Evolutionary conservation across 2,888 invertebrate species (phyloP).

Genomic region (Cantharis rufa): DNA sequence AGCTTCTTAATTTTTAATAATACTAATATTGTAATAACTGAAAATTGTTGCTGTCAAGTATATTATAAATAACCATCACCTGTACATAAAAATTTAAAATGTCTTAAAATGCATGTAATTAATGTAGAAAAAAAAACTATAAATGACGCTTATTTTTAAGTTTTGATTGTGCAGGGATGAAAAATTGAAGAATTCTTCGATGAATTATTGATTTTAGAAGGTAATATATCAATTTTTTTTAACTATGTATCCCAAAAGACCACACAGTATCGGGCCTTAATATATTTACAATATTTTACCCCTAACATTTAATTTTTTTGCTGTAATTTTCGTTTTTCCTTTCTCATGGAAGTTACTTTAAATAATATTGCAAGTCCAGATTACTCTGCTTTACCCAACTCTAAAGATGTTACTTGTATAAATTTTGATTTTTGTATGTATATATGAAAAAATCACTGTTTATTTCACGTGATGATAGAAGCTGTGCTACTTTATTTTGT

Average conservation of each 20-base stretch:
- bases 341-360: too few relatives aligned
- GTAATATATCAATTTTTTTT: not conserved
- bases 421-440: too few relatives aligned
- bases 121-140: not conserved
- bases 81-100: not conserved
- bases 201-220: not conserved
- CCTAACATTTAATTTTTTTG: not conserved
- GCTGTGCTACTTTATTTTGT: too few relatives aligned
- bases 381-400: too few relatives aligned
- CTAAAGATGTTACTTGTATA: too few relatives aligned
- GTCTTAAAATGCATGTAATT: not conserved
- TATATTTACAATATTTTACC: too few relatives aligned
- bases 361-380: too few relatives aligned
- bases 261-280: too few relatives aligned
- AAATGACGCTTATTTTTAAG: not conserved
- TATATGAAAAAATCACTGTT: too few relatives aligned
- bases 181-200: not conserved
- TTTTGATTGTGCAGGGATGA: not conserved
- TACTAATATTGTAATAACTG: not conserved
- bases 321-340: too few relatives aligned
- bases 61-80: not conserved
- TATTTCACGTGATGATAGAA: too few relatives aligned
- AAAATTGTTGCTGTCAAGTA: not conserved
- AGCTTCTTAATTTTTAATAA: not conserved
- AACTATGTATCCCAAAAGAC: too few relatives aligned